Base-by-base conservation (phyloP, 1,140 invertebrate genomes). In the Drosophila tani region DNA sequence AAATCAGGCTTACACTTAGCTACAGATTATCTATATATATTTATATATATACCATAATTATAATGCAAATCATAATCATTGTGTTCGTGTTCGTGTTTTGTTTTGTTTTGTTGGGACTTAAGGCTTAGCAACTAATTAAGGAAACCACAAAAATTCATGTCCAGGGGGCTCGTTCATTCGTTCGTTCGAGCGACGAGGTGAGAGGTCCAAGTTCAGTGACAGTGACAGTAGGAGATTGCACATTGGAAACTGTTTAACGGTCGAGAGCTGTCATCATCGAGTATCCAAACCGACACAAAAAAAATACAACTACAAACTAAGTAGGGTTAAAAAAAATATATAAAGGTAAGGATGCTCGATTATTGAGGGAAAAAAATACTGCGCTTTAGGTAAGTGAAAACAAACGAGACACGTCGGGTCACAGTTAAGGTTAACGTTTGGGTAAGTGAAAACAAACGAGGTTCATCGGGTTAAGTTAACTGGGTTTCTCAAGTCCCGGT, bases 121-220 rank as follows among this genome's bases (percentile, higher is more conserved):
- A 3, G 49, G 71, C 84, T 87, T 87, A 87, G 69, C 59, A 45
- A 71, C 84, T 87, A 87, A 71, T 88, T 87, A 87, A 87, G 84
- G 82, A 86, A 86, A 86, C 82, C 83, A 86, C 75, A 82, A 73
- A 82, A 78, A 82, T 78, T 81, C 76, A 75, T 77, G 59, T 82
- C 66, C 49, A 67, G 63, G 58, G 17, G 29, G 32, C 71, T 50
- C 50, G 56, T 32, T 32, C 29, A 6, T 29, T 29, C 24, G 24
- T 29, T 11, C 32, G 32, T 62, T 21, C 47, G 40, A 66, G 43
- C 63, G 32, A 58, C 40, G 47, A 49, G 50, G 49, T 35, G 43
- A 59, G 56, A 49, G 75, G 38, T 47, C 32, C 38, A 49, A 46
- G 24, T 59, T 59, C 24, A 47, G 17, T 66, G 63, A 24, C 21